These are phyloP conservation scores for Gulo gulo DNA, from an alignment of 2,113 vertebrate genomes.

Conservation along the genomic window DNA sequence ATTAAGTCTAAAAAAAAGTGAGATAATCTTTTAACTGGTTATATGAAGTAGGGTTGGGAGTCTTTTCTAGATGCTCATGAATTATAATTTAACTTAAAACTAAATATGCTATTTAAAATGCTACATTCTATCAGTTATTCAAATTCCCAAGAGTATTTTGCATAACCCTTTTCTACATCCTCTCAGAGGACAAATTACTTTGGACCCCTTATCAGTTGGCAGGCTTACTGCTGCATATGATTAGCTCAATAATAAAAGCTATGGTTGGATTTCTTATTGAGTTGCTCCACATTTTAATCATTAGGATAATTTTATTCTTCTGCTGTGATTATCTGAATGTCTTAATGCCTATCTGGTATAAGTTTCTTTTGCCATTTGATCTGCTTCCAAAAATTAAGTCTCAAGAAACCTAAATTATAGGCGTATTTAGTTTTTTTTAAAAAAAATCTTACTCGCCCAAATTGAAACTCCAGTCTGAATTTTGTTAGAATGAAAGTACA, in stretches of 20 bases:
- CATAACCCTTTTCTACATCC: background rate
- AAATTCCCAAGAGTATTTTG: background rate
- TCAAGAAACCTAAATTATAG: background rate
- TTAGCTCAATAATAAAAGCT: conserved; percentile 50
- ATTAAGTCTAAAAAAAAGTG: background rate
- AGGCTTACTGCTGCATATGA: background rate
- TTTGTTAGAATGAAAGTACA: background rate
- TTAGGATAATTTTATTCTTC: conserved; percentile 46
- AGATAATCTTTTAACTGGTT: background rate
- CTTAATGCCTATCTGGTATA: conserved; percentile 40
- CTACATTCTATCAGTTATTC: background rate
- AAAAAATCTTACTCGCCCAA: background rate
- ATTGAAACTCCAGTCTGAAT: conserved; percentile 4
- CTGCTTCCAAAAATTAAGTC: background rate
- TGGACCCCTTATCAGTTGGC: background rate
- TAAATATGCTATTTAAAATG: background rate
- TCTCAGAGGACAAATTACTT: background rate
- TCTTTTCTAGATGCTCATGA: background rate
- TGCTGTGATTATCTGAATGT: conserved; percentile 52
- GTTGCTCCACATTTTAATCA: conserved; percentile 60
- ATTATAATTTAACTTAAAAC: conserved; percentile 2
- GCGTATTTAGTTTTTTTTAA: background rate
- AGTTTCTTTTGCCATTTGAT: conserved; percentile 64
- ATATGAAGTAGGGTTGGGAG: background rate
- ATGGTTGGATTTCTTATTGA: conserved; percentile 55